Base-by-base conservation (phyloP, 2,113 vertebrate genomes). In the Abramis brama region DNA sequence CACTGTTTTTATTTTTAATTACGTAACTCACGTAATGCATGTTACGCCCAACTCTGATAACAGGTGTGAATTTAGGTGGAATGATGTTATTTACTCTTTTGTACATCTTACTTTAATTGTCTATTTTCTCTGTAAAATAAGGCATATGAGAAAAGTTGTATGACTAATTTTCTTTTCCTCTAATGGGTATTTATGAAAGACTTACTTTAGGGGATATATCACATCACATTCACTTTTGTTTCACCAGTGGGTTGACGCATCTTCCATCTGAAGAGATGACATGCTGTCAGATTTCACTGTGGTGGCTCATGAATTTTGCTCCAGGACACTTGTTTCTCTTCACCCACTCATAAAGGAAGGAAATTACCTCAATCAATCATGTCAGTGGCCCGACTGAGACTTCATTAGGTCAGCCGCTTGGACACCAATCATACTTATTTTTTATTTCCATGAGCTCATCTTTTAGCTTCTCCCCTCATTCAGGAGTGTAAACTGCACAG, bases 341-440 rank as follows among this genome's bases (percentile, higher is more conserved):
- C 80, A 77, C 80, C 68, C 88, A 57, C 80, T 89, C 50, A 17
- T 86, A 81, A 85, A 84, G 80, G 30, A 80, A 23, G 25, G 19
- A 79, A 90, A 91, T 90, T 84, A 86, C 84, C 87, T 91, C 79
- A 89, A 85, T 91, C 90, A 93, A 91, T 87, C 19, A 74, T 52
- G 60, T 55, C 77, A 86, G 85, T 60, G 85, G 88, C 86, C 12
- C 89, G 71, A 86, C 79, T 89, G 77, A 85, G 87, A 83, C 91
- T 90, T 92, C 89, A 90, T 91, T 91, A 84, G 89, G 82, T 90
- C 84, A 87, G 79, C 74, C 78, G 86, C 81, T 86, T 79, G 85
- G 86, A 88, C 76, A 19, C 47, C 57, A 86, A 78, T 79, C 62
- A 86, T 86, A 86, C 85, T 91, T 89, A 89, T 85, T 85, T 86